phyloP scores from a whole-genome alignment of 2,797 vertebrate species.

The Chelmon rostratus region DNA sequence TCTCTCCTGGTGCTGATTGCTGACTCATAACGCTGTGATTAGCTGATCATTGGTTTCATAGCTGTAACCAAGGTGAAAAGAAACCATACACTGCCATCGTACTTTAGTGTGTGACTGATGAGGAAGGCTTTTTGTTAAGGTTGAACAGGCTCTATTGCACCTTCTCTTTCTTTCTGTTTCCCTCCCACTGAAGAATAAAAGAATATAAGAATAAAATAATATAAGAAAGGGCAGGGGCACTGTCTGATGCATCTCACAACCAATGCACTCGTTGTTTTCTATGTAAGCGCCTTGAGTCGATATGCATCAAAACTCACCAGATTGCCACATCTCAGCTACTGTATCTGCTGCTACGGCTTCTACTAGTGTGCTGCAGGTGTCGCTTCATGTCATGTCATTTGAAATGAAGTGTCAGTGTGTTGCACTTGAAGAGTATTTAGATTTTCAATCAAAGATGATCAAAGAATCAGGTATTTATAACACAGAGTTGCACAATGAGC shows the following conservation, averaged over 20 bases:
- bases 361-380: too few species aligned
- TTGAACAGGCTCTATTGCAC: not conserved
- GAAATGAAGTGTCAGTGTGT: too few species aligned
- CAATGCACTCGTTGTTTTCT: not conserved
- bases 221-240: too few species aligned
- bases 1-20: not conserved
- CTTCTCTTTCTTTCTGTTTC: not conserved
- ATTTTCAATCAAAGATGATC: too few species aligned
- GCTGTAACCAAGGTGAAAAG: not conserved
- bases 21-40: constrained; percentile 2
- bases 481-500: too few species aligned
- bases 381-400: too few species aligned
- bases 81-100: not conserved
- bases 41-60: constrained; percentile 5
- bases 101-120: not conserved
- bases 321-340: too few species aligned
- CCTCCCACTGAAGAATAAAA: too few species aligned
- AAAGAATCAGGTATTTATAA: too few species aligned
- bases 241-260: not conserved
- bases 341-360: too few species aligned
- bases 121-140: not conserved
- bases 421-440: too few species aligned
- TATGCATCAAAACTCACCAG: not conserved
- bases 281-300: not conserved
- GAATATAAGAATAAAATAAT: not conserved